Conservation (phyloP, 2,888 invertebrate species). For the Netelia virgata region DNA sequence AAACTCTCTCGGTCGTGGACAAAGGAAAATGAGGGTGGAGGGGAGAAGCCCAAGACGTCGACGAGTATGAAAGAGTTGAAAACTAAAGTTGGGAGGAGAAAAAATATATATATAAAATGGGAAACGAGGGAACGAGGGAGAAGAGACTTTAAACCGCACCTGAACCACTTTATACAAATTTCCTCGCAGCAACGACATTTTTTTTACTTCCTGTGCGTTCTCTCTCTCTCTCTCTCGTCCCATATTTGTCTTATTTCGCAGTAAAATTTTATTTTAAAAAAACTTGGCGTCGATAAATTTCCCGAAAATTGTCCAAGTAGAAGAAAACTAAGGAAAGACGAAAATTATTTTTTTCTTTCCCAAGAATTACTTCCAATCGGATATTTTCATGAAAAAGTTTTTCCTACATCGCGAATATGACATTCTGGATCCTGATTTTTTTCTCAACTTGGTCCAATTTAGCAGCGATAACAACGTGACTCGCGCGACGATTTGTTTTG, state of each 20-base stretch:
- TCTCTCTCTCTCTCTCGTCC: not conserved
- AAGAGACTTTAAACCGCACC: conserved; percentile 53
- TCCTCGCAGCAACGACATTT: not conserved
- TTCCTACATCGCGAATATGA: too few species aligned
- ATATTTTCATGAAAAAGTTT: too few species aligned
- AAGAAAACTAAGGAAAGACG: not conserved
- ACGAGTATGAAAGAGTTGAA: conserved; percentile 38
- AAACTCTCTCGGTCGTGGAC: conserved; percentile 39
- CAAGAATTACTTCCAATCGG: too few species aligned
- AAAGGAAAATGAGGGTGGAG: conserved; percentile 40
- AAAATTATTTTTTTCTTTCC: too few species aligned
- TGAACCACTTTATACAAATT: conserved; percentile 58
- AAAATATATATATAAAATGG: not conserved
- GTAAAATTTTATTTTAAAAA: conserved; percentile 35
- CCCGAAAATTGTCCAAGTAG: conserved; percentile 23
- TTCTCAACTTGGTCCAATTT: too few species aligned
- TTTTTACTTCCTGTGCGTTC: not conserved
- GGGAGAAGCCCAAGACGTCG: conserved; percentile 13
- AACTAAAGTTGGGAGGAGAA: conserved; percentile 7
- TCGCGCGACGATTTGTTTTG: not conserved
- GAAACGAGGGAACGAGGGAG: not conserved
- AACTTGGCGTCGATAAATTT: conserved; percentile 45
- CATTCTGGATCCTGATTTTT: too few species aligned
- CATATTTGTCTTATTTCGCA: conserved; percentile 10
- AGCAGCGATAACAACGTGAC: too few species aligned